Conservation (phyloP, 92 coral and sea anemone species). For the Desmophyllum pertusum region DNA sequence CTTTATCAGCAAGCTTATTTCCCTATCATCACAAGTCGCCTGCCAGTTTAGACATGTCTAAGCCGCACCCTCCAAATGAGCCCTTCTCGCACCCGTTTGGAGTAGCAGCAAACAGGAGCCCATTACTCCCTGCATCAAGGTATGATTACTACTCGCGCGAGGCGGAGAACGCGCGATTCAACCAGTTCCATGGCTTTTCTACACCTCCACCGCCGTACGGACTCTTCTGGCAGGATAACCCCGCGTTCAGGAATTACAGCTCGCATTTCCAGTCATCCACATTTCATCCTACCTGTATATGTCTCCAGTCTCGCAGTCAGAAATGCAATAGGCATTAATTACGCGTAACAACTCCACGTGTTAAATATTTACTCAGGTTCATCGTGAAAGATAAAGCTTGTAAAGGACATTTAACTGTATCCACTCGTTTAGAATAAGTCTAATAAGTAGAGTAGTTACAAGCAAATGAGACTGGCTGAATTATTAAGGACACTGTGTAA, state of each 20-base stretch:
- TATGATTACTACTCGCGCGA: constrained; percentile 63
- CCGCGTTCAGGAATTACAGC: constrained; percentile 76
- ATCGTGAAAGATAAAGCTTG: not conserved
- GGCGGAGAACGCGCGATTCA: constrained; percentile 22
- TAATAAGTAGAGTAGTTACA: not conserved
- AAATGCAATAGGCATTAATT: constrained; percentile 34
- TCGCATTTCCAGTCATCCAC: constrained; percentile 62
- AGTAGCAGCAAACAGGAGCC: constrained; percentile 36
- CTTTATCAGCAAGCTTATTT: constrained; percentile 47
- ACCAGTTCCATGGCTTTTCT: constrained; percentile 41
- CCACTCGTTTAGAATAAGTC: not conserved
- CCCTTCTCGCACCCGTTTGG: constrained; percentile 71
- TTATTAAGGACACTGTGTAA: not conserved
- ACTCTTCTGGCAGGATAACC: constrained; percentile 78
- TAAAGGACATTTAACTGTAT: not conserved
- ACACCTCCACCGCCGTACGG: constrained; percentile 70
- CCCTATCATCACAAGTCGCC: constrained; percentile 51
- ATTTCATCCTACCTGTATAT: constrained; percentile 80
- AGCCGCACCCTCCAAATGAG: constrained; percentile 66
- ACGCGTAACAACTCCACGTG: not conserved
- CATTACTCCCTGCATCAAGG: constrained; percentile 34
- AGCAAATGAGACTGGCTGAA: not conserved
- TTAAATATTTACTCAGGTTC: not conserved
- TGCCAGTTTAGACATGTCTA: constrained; percentile 58
- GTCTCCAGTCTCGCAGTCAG: constrained; percentile 53